phyloP scores from a whole-genome alignment of 2,113 vertebrate genomes.

The Microcebus griseorufus region DNA sequence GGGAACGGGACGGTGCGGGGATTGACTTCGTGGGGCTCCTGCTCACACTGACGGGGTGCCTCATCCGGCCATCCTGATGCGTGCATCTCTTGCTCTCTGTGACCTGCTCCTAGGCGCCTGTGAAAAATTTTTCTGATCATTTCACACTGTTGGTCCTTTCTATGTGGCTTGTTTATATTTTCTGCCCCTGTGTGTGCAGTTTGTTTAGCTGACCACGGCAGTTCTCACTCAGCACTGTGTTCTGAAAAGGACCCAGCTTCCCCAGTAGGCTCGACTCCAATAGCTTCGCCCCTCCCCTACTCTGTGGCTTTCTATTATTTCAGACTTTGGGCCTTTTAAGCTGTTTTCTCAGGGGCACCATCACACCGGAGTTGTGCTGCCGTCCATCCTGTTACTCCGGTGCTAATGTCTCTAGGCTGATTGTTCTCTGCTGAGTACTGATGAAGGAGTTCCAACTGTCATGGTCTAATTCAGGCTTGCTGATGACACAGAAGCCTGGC shows the following conservation, averaged over 20 bases:
- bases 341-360: not conserved
- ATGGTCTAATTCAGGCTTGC: not conserved
- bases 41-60: not conserved
- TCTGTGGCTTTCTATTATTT: constrained; percentile 59
- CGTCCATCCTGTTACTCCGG: not conserved
- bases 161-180: constrained; percentile 59
- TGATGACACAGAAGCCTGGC: not conserved
- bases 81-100: not conserved
- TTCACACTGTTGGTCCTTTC: constrained; percentile 20
- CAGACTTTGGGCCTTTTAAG: constrained; percentile 54
- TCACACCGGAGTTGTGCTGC: not conserved
- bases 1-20: accelerated
- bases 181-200: constrained; percentile 56
- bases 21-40: accelerated
- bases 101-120: not conserved
- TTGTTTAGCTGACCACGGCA: constrained; percentile 68
- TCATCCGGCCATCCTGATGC: accelerated
- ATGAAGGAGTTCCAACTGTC: not conserved
- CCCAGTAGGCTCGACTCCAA: constrained; percentile 65
- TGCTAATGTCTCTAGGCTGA: not conserved
- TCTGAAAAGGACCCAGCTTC: constrained; percentile 70
- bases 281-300: constrained; percentile 58
- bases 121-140: not conserved
- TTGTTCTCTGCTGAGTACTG: not conserved
- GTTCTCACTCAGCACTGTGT: constrained; percentile 71